These are phyloP conservation scores for Drosophila mayaguana DNA, from an alignment of 2,888 invertebrate species.

Conservation along the genomic window DNA sequence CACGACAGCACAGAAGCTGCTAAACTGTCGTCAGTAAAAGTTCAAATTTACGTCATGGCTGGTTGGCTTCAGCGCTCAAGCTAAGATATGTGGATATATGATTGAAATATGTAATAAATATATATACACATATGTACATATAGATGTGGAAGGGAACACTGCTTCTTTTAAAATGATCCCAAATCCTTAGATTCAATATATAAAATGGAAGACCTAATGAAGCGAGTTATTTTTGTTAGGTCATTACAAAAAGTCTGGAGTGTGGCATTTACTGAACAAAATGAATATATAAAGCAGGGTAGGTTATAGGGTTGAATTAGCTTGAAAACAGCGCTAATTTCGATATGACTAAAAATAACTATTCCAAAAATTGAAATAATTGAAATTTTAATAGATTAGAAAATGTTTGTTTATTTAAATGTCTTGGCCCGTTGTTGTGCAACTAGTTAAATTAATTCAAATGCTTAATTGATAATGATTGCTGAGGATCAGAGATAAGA, in stretches of 20 bases:
- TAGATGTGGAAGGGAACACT: neutral
- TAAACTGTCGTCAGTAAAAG: slow-evolving; percentile 54
- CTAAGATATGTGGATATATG: slow-evolving; percentile 32
- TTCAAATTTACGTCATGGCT: slow-evolving; percentile 54
- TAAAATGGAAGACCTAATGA: slow-evolving; percentile 1
- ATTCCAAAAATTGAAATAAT: neutral
- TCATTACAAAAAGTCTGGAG: neutral
- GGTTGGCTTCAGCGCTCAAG: slow-evolving; percentile 44
- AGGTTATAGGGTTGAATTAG: neutral
- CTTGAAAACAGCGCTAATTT: neutral
- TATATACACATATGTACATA: neutral
- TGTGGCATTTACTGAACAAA: neutral
- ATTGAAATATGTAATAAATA: too few species aligned
- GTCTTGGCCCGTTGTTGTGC: too few species aligned
- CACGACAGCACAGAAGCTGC: slow-evolving; percentile 52
- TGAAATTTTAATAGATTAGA: neutral
- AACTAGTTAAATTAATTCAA: neutral
- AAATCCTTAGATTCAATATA: slow-evolving; percentile 12
- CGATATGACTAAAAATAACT: neutral
- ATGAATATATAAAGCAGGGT: neutral
- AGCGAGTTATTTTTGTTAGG: neutral
- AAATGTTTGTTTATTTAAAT: neutral
- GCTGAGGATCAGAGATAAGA: neutral
- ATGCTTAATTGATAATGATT: neutral
- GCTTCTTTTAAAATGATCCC: slow-evolving; percentile 12